Evolutionary conservation across 2,797 vertebrate genomes (phyloP).

Genomic region (Percopsis omiscomaycus): DNA sequence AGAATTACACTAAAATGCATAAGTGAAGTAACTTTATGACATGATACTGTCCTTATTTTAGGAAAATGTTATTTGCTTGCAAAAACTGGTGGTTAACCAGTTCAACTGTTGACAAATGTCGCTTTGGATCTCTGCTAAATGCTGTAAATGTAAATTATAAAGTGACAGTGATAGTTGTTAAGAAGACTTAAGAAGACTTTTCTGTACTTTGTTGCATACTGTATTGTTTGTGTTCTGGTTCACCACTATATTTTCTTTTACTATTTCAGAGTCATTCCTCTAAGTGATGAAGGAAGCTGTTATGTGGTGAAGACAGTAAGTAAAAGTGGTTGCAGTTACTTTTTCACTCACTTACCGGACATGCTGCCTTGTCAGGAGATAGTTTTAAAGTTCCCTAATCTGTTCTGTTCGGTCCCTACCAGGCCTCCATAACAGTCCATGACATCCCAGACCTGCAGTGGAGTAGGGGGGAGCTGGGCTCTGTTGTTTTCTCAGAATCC

Average conservation of each 20-base stretch:
- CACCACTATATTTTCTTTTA: conserved; percentile 2
- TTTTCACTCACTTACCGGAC: background rate
- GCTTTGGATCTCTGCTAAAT: too few species aligned
- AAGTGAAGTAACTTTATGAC: too few species aligned
- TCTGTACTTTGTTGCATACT: too few species aligned
- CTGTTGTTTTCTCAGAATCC: conserved; percentile 93
- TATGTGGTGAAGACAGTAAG: conserved; percentile 92
- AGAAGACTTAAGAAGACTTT: background rate
- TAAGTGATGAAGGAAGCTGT: conserved; percentile 82
- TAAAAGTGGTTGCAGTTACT: background rate
- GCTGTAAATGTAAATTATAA: too few species aligned
- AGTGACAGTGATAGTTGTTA: background rate
- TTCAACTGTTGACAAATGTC: too few species aligned
- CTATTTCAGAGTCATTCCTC: conserved; percentile 80
- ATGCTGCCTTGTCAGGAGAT: background rate
- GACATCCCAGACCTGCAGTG: conserved; percentile 88
- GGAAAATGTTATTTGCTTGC: too few species aligned
- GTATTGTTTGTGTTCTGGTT: background rate
- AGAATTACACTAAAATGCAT: too few species aligned
- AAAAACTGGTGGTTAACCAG: too few species aligned
- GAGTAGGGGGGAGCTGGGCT: conserved; percentile 81
- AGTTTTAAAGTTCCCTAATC: background rate
- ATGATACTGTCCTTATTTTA: too few species aligned
- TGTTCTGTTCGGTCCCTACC: background rate
- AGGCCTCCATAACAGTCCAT: conserved; percentile 88